These are phyloP conservation scores for Eumeta japonica DNA, from an alignment of 1,140 invertebrate species.

Conservation along the genomic window DNA sequence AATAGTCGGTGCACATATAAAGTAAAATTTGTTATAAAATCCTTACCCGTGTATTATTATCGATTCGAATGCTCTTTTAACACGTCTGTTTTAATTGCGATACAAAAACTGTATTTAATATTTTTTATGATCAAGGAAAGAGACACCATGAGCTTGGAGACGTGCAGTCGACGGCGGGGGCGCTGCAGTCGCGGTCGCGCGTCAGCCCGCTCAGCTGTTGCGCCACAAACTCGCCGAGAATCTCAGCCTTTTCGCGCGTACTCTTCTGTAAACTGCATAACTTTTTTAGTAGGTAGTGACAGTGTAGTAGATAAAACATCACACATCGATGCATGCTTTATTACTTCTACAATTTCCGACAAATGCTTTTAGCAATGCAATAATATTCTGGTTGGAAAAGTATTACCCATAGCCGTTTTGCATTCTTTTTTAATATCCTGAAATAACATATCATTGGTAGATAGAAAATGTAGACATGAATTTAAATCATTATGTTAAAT, in stretches of 20 bases:
- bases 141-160: slow-evolving; percentile 47
- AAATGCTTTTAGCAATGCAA: no score
- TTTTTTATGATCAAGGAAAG: not conserved
- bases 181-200: slow-evolving; percentile 36
- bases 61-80: not conserved
- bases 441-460: no score
- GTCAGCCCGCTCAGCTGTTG: slow-evolving; percentile 54
- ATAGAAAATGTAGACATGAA: no score
- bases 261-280: slow-evolving; percentile 8
- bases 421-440: no score
- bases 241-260: no score
- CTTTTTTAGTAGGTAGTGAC: not conserved
- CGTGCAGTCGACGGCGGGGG: slow-evolving; percentile 54
- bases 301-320: no score
- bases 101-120: not conserved
- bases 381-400: no score
- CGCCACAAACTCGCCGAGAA: slow-evolving; percentile 55
- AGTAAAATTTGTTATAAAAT: not conserved
- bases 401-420: no score
- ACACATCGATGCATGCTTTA: no score
- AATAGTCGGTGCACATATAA: not conserved
- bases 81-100: slow-evolving; percentile 2
- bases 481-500: no score
- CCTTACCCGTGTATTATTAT: not conserved
- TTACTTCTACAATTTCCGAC: no score